Evolutionary conservation across 2,113 vertebrate species (phyloP).

Genomic region (Zosterops pallidus): DNA sequence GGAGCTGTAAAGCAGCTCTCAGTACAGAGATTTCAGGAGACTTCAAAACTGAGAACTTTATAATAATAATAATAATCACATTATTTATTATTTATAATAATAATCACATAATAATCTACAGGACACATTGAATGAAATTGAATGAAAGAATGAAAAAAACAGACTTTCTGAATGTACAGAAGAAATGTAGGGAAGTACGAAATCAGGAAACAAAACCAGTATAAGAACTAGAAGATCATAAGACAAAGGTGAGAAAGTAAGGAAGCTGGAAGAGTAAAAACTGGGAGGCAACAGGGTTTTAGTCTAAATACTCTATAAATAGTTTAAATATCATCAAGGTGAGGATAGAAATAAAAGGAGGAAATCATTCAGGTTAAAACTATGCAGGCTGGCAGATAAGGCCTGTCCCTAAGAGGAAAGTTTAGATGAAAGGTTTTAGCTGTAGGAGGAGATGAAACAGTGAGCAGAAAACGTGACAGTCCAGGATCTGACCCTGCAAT

Average conservation of each 20-base stretch:
- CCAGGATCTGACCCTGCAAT: background rate
- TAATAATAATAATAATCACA: background rate
- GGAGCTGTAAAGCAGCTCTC: background rate
- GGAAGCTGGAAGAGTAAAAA: background rate
- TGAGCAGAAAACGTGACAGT: background rate
- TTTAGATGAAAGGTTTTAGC: background rate
- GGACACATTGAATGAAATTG: background rate
- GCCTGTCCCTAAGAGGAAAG: background rate
- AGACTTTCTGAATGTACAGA: background rate
- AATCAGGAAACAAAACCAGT: background rate
- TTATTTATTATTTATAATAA: background rate
- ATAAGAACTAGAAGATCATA: background rate
- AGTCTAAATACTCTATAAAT: background rate
- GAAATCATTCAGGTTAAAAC: background rate
- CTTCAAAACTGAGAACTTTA: background rate
- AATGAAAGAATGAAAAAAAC: background rate
- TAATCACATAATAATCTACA: background rate
- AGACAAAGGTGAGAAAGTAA: background rate
- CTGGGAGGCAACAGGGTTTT: background rate
- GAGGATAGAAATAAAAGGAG: background rate
- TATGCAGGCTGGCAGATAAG: background rate
- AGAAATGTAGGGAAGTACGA: background rate
- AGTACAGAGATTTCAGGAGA: background rate
- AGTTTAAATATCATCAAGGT: background rate
- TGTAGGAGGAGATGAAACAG: background rate